Percentiles rank a stretch among this genome's conserved stretches.
Evolutionary conservation across 2,797 vertebrate species (phyloP).

Genomic region (Orestias chungarensis): DNA sequence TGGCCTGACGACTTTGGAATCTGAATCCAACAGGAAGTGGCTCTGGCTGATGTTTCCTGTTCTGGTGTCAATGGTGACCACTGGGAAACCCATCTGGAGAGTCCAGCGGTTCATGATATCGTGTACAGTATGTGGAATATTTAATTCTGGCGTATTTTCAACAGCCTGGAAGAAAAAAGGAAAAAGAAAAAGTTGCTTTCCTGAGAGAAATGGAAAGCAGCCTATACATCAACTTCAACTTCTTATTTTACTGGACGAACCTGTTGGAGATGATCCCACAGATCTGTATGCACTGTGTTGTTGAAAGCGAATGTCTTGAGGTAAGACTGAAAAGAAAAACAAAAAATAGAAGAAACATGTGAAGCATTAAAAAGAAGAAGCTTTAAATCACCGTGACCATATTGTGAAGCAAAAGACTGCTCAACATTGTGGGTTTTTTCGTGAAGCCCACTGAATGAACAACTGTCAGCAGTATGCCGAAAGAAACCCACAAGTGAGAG

Average conservation of each 20-base stretch:
- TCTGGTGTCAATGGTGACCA: slow-evolving; percentile 85
- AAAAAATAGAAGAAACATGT: not conserved
- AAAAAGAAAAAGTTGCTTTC: not conserved
- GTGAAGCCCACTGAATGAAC: not conserved
- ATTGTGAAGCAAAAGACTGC: not conserved
- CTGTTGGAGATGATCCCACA: slow-evolving; percentile 89
- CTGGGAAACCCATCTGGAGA: slow-evolving; percentile 95
- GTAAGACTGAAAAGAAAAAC: slow-evolving; percentile 83
- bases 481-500: not conserved
- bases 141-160: accelerated
- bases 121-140: slow-evolving; percentile 72
- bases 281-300: slow-evolving; percentile 83
- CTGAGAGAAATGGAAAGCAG: not conserved
- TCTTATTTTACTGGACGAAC: slow-evolving; percentile 52
- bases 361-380: not conserved
- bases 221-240: not conserved
- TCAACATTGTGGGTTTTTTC: too few species aligned
- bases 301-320: slow-evolving; percentile 82
- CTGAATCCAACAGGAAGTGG: slow-evolving; percentile 89
- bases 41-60: slow-evolving; percentile 81
- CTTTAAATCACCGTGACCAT: not conserved
- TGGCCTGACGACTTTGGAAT: slow-evolving; percentile 77
- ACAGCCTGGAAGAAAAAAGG: slow-evolving; percentile 78
- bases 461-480: not conserved
- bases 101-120: slow-evolving; percentile 94